Evolutionary conservation across 2,888 invertebrate genomes (phyloP), one percentile per base, ranked within the genome.

Genomic region (Megalurothrips usitatus): DNA sequence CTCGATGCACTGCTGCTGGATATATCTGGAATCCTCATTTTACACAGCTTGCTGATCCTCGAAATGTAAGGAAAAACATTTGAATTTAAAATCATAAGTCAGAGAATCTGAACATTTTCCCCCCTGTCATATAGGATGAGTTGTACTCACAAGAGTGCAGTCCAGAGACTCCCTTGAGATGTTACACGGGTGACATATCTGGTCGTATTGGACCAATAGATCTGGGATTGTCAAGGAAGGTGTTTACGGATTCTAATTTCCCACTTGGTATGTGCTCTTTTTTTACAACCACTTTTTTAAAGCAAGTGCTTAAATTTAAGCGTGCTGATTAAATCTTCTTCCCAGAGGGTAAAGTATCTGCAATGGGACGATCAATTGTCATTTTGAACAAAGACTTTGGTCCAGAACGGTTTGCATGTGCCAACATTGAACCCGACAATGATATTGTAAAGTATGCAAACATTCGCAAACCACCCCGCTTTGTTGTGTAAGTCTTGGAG

Each of bases 11-110:
- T 12, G 96, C 97, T 1, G 96, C 94, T 43, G 97, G 97, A 11
- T 96, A 96, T 86, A 91, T 94, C 17, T 96, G 96, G 96, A 96
- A 96, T 89, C 96, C 96, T 0, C 94, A 91, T 88, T 96, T 93
- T 85, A 96, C 96, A 0, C 96, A 96, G 87, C 89, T 96, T 0
- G 96, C 96, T 0, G 95, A 96, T 88, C 96, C 96, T 0, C 89
- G 95, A 75, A 96, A 96, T 87, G 96, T 96, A 87, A 90, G 89
- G 85, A 28, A 17, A 49, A 28, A 17, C 58, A 48, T 23, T 52
- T 43, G 26, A n/a, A 48, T 47, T 48, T 68, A 79, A 78, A 17
- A 52, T 82, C 34, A 43, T 43, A 48, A 6, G 34, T 68, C 79
- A 79, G 12, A 52, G 82, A 47, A 75, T 23, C 8, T n/a, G n/a